Base-by-base conservation (phyloP, 2,113 vertebrate species). In the Solea senegalensis region DNA sequence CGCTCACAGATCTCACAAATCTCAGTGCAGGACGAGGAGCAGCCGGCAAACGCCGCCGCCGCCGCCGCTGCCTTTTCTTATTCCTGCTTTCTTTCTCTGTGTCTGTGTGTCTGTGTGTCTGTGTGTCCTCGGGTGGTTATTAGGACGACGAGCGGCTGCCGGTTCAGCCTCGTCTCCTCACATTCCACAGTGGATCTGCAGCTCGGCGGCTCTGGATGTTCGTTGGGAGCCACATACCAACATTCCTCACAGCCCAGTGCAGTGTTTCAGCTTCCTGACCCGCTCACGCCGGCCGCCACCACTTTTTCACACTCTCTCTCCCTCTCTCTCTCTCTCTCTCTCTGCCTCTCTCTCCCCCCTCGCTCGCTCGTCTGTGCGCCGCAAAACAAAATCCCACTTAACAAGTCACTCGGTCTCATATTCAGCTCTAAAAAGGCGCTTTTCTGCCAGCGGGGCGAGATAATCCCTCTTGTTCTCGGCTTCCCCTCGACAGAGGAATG, bases 121-220 rank as follows among this genome's bases (percentile, higher is more conserved):
- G 49, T 65, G 61, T 75, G 26, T 76, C 84, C 84, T 69, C 69
- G 2, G 82, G 80, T 73, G 0, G 65, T 74, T 71, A 68, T 85
- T 72, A 78, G 77, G 65, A 81, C 69, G 39, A 40, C 74, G 44
- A 85, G 69, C 69, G 65, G 72, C 80, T 82, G 73, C 72, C 67
- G 75, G 74, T 64, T 71, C 60, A 58, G 45, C 50, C 50, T 43
- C 26, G 14, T 67, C 28, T 74, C 21, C 81, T 82, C 79, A 83
- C 71, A 85, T 86, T 83, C 87, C 84, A 69, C n/a, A 74, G 76
- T 79, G 76, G 78, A 82, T 85, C 74, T 83, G 83, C 80, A 85
- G 86, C 80, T 78, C 68, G 28, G n/a, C 65, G 15, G 74, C 73
- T 78, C 73, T 84, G 78, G 74, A 82, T 78, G 80, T 78, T 78